Evolutionary conservation across 2,113 vertebrate genomes (phyloP).

Genomic region (Pitta sordida): DNA sequence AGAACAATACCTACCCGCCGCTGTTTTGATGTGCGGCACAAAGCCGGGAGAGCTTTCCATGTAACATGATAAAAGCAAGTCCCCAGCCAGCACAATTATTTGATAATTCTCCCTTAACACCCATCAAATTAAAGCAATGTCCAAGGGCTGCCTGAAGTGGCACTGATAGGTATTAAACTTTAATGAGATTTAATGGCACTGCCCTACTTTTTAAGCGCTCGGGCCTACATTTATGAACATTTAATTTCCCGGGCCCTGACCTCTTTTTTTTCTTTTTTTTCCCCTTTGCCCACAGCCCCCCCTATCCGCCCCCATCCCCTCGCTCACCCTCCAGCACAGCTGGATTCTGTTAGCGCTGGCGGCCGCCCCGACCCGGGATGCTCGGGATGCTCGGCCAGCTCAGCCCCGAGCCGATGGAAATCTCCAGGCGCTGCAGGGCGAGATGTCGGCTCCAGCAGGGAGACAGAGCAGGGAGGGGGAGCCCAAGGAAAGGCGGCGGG

Average conservation of each 20-base stretch:
- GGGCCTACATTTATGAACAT: conserved; percentile 72
- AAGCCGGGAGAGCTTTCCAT: conserved; percentile 45
- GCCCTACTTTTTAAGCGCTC: conserved; percentile 72
- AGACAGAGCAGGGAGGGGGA: neutral
- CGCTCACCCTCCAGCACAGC: neutral
- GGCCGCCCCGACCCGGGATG: neutral
- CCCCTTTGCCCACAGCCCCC: neutral
- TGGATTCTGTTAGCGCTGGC: conserved; percentile 56
- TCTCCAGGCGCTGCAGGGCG: conserved; percentile 5
- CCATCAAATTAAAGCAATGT: conserved; percentile 74
- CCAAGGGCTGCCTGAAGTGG: conserved; percentile 66
- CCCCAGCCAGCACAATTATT: conserved; percentile 66
- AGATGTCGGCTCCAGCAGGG: conserved; percentile 4
- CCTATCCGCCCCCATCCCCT: no score
- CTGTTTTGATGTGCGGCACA: conserved; percentile 41
- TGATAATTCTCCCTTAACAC: conserved; percentile 76
- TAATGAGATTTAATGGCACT: conserved; percentile 82
- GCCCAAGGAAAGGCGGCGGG: neutral
- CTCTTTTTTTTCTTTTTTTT: conserved; percentile 51
- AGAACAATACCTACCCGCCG: conserved; percentile 3
- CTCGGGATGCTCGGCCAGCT: conserved; percentile 14
- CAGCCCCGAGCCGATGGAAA: neutral
- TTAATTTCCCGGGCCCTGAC: conserved; percentile 77
- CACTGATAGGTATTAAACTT: conserved; percentile 78
- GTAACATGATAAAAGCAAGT: conserved; percentile 64